Base-by-base conservation (phyloP, 2,113 vertebrate species). In the Thalassarche chlororhynchos region DNA sequence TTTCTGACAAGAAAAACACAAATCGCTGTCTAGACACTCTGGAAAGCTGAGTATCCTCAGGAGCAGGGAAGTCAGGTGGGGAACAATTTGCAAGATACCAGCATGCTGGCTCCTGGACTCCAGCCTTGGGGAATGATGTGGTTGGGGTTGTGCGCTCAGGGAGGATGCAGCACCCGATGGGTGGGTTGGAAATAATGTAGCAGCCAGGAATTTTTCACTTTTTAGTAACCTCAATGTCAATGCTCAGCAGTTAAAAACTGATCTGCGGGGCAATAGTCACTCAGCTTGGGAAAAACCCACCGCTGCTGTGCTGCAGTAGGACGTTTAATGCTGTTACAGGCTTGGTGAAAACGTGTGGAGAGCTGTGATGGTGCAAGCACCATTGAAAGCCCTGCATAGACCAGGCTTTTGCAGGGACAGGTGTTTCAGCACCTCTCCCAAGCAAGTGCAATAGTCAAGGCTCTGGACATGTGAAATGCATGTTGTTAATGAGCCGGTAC, bases 261-360 rank as follows among this genome's bases (percentile, higher is more conserved):
- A 51, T 83, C 38, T 90, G 42, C 29, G 55, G 61, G 51, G 52
- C 69, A 34, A 17, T 1, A 81, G 42, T 40, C 47, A 20, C 44
- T 52, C 57, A 19, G 19, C 17, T 42, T 21, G 69, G 44, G n/a
- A 83, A 90, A n/a, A 80, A 51, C 11, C 42, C n/a, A 38, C 36
- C 1, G 1, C 65, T 84, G 38, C 44, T 54, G 10, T 47, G 64
- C 58, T 69, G 54, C 55, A 78, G 68, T 28, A 84, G 69, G 79
- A 57, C 1, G 0, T 26, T 40, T 10, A n/a, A 25, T 15, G 32
- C 34, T 84, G 31, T 18, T 32, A 52, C 4, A 57, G 71, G 38
- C 69, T 66, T 10, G 2, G 16, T 58, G 60, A 47, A 84, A 75
- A 47, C 0, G 0, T 12, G 1, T 32, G 34, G 8, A n/a, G 15